phyloP scores from a whole-genome alignment of 35 echinoderm and acorn worm genomes.

The Ophiothrix spiculata region DNA sequence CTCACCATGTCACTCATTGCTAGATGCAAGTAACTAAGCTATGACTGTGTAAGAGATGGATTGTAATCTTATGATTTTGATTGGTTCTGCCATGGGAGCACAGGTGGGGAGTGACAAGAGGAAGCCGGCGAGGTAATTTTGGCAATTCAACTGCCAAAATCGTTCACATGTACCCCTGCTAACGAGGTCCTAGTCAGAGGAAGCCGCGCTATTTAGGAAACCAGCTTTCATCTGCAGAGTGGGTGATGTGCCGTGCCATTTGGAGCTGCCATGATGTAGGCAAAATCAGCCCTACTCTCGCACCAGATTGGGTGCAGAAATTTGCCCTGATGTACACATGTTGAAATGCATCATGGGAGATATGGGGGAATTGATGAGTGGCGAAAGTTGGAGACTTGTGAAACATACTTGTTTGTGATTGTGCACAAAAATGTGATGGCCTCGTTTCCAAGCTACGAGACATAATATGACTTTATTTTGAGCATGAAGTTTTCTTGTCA shows the following conservation, averaged over 20 bases:
- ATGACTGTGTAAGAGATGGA: not conserved
- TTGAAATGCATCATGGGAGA: not conserved
- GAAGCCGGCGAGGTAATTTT: constrained; percentile 9
- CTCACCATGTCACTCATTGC: too few relatives aligned
- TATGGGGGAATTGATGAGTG: not conserved
- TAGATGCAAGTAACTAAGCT: not conserved
- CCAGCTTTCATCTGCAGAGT: not conserved
- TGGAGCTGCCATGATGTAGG: not conserved
- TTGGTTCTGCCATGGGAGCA: constrained; percentile 4
- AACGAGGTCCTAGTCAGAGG: constrained; percentile 4
- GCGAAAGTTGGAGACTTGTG: not conserved
- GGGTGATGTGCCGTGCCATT: not conserved
- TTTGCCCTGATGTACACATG: not conserved
- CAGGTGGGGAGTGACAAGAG: constrained; percentile 10
- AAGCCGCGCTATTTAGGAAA: constrained; percentile 3
- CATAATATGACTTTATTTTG: not conserved
- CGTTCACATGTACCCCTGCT: not conserved
- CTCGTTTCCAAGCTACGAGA: not conserved
- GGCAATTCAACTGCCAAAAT: constrained; percentile 15
- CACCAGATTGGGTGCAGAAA: not conserved
- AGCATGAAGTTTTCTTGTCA: not conserved
- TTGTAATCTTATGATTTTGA: not conserved
- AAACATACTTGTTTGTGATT: not conserved
- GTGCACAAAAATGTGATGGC: not conserved
- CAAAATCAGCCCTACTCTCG: not conserved